Conservation (phyloP, 2,113 vertebrate species). For the Callorhinus ursinus region DNA sequence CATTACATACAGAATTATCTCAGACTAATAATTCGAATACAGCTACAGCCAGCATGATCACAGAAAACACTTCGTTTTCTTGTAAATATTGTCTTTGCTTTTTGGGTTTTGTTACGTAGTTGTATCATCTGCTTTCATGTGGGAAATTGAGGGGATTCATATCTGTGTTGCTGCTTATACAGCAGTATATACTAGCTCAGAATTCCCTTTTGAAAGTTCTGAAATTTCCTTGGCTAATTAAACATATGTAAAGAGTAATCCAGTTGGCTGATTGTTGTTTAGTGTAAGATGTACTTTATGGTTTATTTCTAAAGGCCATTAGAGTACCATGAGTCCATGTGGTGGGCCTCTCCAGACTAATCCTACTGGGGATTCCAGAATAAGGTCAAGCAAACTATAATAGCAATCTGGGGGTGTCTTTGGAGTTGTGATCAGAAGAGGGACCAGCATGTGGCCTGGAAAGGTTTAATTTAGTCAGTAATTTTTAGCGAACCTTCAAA, state of each 20-base stretch:
- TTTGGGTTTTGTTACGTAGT: not conserved
- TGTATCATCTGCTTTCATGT: conserved; percentile 39
- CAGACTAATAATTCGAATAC: not conserved
- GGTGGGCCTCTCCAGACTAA: not conserved
- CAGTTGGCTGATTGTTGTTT: not conserved
- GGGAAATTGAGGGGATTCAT: not conserved
- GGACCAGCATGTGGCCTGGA: not conserved
- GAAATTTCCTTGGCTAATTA: not conserved
- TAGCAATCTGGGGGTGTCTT: not conserved
- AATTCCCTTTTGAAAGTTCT: conserved; percentile 34
- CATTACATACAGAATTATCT: not conserved
- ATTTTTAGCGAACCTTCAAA: not conserved
- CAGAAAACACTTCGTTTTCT: not conserved
- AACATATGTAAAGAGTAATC: not conserved
- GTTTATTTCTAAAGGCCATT: not conserved
- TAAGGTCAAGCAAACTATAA: not conserved
- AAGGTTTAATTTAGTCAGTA: not conserved
- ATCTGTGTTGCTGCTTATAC: not conserved
- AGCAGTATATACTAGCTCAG: not conserved
- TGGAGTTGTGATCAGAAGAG: not conserved
- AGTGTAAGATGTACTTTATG: not conserved
- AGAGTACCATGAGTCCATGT: not conserved
- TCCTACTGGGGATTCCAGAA: not conserved
- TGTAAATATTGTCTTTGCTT: not conserved
- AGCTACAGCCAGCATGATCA: not conserved